Evolutionary conservation across 2,113 vertebrate species (phyloP).

Genomic region (Cromileptes altivelis): DNA sequence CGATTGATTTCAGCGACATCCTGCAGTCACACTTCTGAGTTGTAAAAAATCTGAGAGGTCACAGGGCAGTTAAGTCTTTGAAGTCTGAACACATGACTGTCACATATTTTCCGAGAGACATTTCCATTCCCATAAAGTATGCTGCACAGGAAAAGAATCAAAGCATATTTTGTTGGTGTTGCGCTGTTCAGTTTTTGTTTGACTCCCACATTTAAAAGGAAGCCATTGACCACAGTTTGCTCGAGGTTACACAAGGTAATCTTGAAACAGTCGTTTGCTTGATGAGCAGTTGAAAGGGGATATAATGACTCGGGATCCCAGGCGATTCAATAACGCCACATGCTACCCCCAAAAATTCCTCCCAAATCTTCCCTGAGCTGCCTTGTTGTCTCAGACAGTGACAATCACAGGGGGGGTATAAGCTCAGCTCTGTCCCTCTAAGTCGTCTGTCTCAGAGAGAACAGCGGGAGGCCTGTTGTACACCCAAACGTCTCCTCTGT

Average conservation of each 20-base stretch:
- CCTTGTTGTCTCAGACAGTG: constrained; percentile 73
- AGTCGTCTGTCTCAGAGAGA: constrained; percentile 75
- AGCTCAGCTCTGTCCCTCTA: constrained; percentile 72
- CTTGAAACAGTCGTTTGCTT: constrained; percentile 50
- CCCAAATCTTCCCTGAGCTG: constrained; percentile 77
- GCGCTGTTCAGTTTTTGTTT: constrained; percentile 38
- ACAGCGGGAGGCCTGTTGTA: constrained; percentile 66
- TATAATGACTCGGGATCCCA: constrained; percentile 57
- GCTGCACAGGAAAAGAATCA: constrained; percentile 35
- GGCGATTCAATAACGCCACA: constrained; percentile 72
- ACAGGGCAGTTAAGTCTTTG: constrained; percentile 60
- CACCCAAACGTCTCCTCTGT: constrained; percentile 50
- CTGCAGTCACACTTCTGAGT: constrained; percentile 57
- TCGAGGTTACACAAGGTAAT: constrained; percentile 49
- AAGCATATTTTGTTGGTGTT: constrained; percentile 59
- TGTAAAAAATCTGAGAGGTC: constrained; percentile 61
- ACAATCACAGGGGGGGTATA: constrained; percentile 70
- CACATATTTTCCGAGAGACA: constrained; percentile 61
- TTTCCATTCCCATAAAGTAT: constrained; percentile 39
- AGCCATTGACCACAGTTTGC: constrained; percentile 45
- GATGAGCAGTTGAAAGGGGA: constrained; percentile 63
- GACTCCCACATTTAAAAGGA: constrained; percentile 31
- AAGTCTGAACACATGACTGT: constrained; percentile 77
- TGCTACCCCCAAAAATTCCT: constrained; percentile 65
- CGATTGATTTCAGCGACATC: constrained; percentile 47